These are phyloP conservation scores for Sarcophilus harrisii DNA, from an alignment of 2,797 vertebrate species.

Conservation along the genomic window DNA sequence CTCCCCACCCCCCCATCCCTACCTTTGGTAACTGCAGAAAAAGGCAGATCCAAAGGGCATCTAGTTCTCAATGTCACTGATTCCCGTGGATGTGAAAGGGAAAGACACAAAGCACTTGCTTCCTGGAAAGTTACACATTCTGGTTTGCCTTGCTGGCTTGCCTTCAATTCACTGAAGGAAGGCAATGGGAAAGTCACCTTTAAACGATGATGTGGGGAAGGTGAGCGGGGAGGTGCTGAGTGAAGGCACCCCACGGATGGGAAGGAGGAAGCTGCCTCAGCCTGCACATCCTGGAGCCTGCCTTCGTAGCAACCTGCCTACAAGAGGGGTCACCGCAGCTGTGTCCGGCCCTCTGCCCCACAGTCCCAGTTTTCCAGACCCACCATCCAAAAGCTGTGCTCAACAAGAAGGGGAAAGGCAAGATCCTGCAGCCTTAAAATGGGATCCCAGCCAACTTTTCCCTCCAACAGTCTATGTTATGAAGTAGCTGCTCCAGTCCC, in stretches of 20 bases:
- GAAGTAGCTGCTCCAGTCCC: constrained; percentile 5
- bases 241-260: neutral
- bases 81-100: neutral
- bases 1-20: neutral
- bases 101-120: neutral
- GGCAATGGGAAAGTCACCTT: neutral
- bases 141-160: neutral
- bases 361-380: constrained; percentile 18
- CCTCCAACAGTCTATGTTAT: neutral
- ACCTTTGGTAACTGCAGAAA: neutral
- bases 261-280: constrained; percentile 33
- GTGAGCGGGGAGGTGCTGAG: neutral
- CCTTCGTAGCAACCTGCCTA: constrained; percentile 5
- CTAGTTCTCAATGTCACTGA: neutral
- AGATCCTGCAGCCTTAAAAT: neutral
- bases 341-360: constrained; percentile 61
- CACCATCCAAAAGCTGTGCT: constrained; percentile 10
- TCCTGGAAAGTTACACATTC: neutral
- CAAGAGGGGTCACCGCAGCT: constrained; percentile 60
- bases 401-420: neutral
- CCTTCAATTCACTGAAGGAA: neutral
- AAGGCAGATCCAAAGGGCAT: neutral
- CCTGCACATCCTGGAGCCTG: constrained; percentile 51
- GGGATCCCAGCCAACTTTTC: constrained; percentile 49
- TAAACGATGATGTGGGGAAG: neutral